Evolutionary conservation across 2,888 invertebrate genomes (phyloP), one percentile per base, ranked within the genome.

Genomic region (Leptura quadrifasciata): DNA sequence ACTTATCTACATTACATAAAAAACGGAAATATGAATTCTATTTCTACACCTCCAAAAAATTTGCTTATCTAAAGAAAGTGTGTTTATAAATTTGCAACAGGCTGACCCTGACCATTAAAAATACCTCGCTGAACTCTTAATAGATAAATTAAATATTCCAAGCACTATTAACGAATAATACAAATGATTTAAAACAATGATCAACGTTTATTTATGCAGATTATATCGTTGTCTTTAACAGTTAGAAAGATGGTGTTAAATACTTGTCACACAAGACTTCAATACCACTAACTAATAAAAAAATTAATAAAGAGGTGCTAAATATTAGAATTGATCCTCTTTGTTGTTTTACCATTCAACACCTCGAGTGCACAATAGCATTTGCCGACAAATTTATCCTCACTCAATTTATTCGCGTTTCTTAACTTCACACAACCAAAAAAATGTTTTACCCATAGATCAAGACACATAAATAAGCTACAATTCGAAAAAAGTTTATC

Each of bases 101-200:
- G 27, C 27, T 31, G 6, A 31, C 27, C 6, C 27, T 4, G 6
- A 31, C 8, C 27, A 2, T 47, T 47, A 15, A 47, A 1, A 5
- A n/a, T n/a, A 12, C n/a, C n/a, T 47, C 6, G 21, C 21, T 58
- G 58, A 12, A 6, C 15, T n/a, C 21, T 58, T 18, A 58, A 27
- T 21, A 69, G 18, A 20, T 20, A 20, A 69, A 58, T n/a, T 31
- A 39, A 18, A 63, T 10, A 27, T 17, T 58, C 12, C 20, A 8
- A 15, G 58, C 21, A 55, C 39, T 39, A 39, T 39, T 39, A 39
- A 39, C 47, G 5, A n/a, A 47, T n/a, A 47, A 47, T 17, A 47
- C 4, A 69, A 69, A 35, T 58, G 21, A 15, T 55, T 18, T 69
- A 69, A 31, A 39, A 69, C 39, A 39, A 69, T 69, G 20, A 21